Conservation (phyloP, 1,140 invertebrate species). For the Drepana arcuata region DNA sequence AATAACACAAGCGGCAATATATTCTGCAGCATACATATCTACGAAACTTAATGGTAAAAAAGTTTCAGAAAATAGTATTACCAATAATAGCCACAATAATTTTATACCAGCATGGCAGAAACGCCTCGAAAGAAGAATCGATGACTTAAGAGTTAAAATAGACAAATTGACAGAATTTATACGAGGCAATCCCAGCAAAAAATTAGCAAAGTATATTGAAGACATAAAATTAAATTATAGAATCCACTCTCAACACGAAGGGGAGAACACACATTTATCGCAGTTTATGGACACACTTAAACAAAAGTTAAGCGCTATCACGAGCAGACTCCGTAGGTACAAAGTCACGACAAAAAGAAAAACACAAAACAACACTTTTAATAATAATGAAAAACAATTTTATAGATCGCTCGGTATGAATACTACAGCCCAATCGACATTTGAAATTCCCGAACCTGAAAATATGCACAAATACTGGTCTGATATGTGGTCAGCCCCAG, state of each 20-base stretch:
- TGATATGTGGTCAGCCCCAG: slow-evolving; percentile 8
- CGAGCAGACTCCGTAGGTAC: slow-evolving; percentile 6
- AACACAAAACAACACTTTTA: slow-evolving; percentile 10
- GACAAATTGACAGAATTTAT: slow-evolving; percentile 11
- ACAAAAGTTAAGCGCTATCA: slow-evolving; percentile 10
- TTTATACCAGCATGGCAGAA: not conserved
- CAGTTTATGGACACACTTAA: slow-evolving; percentile 5
- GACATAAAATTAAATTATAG: too few relatives aligned
- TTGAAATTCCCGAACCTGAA: slow-evolving; percentile 1
- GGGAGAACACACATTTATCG: not conserved
- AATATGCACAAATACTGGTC: slow-evolving; percentile 9
- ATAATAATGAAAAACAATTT: slow-evolving; percentile 11
- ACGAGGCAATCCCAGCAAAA: slow-evolving; percentile 2
- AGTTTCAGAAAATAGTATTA: slow-evolving; percentile 1
- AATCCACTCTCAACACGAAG: not conserved
- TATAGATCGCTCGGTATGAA: slow-evolving; percentile 7
- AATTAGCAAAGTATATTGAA: too few relatives aligned
- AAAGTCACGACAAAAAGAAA: slow-evolving; percentile 6
- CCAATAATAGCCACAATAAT: not conserved
- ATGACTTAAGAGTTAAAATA: slow-evolving; percentile 8
- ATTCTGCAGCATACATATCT: slow-evolving; percentile 12
- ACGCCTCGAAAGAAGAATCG: slow-evolving; percentile 2
- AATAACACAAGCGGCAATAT: slow-evolving; percentile 10
- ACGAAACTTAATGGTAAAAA: slow-evolving; percentile 12
- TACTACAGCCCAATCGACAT: not conserved